phyloP scores from a whole-genome alignment of 2,888 invertebrate species.

The Anaspis maculata region DNA sequence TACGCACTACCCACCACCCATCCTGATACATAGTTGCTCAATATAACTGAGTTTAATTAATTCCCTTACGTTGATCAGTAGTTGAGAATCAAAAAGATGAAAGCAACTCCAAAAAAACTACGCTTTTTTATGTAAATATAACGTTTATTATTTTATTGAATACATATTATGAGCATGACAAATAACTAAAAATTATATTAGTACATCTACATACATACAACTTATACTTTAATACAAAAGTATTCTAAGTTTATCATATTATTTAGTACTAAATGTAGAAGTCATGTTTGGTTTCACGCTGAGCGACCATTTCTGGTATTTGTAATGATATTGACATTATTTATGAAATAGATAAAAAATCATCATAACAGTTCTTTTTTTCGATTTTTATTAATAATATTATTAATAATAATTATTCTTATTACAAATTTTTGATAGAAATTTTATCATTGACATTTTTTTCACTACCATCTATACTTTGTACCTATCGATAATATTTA shows the following conservation, averaged over 20 bases:
- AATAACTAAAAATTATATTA: constrained; percentile 23
- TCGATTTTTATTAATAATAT: constrained; percentile 1
- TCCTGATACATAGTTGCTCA: no score
- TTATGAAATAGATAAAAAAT: constrained; percentile 7
- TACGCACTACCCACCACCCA: no score
- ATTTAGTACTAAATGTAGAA: constrained; percentile 15
- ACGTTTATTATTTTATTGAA: constrained; percentile 30
- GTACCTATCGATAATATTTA: constrained; percentile 28
- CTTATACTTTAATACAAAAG: constrained; percentile 24
- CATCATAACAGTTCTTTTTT: background rate
- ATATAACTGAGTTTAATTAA: no score
- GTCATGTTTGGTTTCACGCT: constrained; percentile 23
- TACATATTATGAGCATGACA: constrained; percentile 28
- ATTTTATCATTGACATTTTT: constrained; percentile 26
- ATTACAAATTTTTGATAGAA: constrained; percentile 20
- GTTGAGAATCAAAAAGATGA: no score
- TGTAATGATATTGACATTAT: constrained; percentile 13
- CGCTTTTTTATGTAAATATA: constrained; percentile 29
- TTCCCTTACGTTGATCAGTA: no score
- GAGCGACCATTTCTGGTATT: constrained; percentile 15
- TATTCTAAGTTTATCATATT: constrained; percentile 18
- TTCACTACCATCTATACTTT: constrained; percentile 24
- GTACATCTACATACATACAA: constrained; percentile 30
- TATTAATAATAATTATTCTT: constrained; percentile 9
- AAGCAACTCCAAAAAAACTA: no score